Evolutionary conservation across 2,888 invertebrate genomes (phyloP).

Genomic region (Carterocephalus palaemon): DNA sequence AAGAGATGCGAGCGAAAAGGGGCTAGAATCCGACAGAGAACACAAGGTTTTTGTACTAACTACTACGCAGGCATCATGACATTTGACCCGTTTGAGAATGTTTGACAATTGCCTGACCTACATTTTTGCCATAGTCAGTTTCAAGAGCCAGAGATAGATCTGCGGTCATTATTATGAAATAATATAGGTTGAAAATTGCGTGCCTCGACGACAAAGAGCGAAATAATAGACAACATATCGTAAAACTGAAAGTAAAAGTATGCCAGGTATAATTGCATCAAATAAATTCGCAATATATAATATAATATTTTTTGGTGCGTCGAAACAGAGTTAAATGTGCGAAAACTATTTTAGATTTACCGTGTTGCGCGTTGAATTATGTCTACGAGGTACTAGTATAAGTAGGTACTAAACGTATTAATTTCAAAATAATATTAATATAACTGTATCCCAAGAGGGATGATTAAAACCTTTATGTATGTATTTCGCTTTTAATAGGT

Average conservation of each 20-base stretch:
- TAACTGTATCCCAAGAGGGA: too few relatives aligned
- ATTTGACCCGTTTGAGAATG: conserved; percentile 12
- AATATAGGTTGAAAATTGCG: conserved; percentile 34
- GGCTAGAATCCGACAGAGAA: background rate
- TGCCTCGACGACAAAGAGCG: conserved; percentile 46
- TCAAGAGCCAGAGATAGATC: too few relatives aligned
- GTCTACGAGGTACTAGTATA: too few relatives aligned
- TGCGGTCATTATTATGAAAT: conserved; percentile 11
- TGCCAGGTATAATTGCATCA: conserved; percentile 50
- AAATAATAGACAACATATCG: conserved; percentile 49
- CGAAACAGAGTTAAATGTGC: background rate
- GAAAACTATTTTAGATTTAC: background rate
- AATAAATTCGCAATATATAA: conserved; percentile 30
- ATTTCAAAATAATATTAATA: too few relatives aligned
- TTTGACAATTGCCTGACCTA: conserved; percentile 17
- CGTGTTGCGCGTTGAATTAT: too few relatives aligned
- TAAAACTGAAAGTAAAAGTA: conserved; percentile 59
- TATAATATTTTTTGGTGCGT: conserved; percentile 9
- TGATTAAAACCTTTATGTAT: too few relatives aligned
- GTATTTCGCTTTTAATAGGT: too few relatives aligned
- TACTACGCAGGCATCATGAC: background rate
- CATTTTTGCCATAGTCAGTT: conserved; percentile 21
- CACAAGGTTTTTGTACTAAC: background rate
- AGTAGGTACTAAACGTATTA: too few relatives aligned
- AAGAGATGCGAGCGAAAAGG: background rate